A percentile compares a stretch with the other conserved stretches of the same genome.
These are phyloP conservation scores for Hypena proboscidalis DNA, from an alignment of 2,888 invertebrate species.

Conservation along the genomic window DNA sequence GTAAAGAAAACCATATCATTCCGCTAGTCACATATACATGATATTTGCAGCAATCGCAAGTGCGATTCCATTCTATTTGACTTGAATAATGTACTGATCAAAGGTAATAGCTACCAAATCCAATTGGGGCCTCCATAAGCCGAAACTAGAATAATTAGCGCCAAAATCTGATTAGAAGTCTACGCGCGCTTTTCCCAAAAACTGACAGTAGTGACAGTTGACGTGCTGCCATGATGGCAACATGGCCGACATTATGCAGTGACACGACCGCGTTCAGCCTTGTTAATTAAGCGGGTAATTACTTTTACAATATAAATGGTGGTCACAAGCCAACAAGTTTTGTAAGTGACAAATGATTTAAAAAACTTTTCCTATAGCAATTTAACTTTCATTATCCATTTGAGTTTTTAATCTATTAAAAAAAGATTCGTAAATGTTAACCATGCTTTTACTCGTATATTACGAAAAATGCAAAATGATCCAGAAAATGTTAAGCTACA, in stretches of 20 bases:
- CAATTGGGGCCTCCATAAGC: conserved; percentile 24
- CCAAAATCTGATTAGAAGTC: conserved; percentile 68
- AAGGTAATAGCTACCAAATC: conserved; percentile 1
- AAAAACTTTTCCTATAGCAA: background rate
- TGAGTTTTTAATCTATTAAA: no score
- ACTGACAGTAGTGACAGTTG: conserved; percentile 77
- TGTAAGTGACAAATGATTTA: conserved; percentile 24
- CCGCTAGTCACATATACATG: no score
- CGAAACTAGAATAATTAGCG: conserved; percentile 35
- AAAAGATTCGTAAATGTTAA: no score
- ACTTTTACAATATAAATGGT: conserved; percentile 57
- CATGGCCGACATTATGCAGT: conserved; percentile 73
- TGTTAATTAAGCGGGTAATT: conserved; percentile 75
- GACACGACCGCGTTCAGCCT: conserved; percentile 65
- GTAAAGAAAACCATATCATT: no score
- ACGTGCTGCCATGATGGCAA: conserved; percentile 64
- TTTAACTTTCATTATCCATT: background rate
- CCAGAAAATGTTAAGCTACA: no score
- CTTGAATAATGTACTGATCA: no score
- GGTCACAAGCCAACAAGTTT: conserved; percentile 28
- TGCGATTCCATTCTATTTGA: no score
- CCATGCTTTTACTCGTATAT: no score
- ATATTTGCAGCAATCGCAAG: no score
- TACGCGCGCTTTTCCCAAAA: conserved; percentile 62
- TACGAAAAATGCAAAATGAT: no score